A percentile compares a stretch with the other conserved stretches of the same genome.
Conservation (phyloP, 2,888 invertebrate species). For the Strigamia crassipes region DNA sequence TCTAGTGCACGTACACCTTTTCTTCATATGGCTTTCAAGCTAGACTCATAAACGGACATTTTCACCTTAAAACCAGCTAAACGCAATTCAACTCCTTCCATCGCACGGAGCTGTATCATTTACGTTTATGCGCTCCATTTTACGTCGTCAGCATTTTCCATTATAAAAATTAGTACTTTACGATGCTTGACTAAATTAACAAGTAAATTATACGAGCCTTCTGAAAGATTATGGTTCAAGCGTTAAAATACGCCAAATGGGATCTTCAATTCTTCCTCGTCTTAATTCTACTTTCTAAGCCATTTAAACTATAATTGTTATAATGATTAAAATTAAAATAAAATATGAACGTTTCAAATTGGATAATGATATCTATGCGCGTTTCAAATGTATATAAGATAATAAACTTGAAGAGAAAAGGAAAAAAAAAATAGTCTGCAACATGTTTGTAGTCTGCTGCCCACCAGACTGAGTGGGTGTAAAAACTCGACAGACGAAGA, state of each 20-base stretch:
- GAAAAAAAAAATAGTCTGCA: slow-evolving; percentile 23
- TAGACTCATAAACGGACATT: slow-evolving; percentile 19
- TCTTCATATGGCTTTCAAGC: not conserved
- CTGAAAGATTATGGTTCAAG: slow-evolving; percentile 16
- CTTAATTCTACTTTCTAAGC: too few relatives aligned
- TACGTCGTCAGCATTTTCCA: not conserved
- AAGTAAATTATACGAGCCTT: not conserved
- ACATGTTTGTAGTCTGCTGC: slow-evolving; percentile 33
- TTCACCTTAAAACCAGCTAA: slow-evolving; percentile 22
- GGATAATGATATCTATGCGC: too few relatives aligned
- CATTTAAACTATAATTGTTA: too few relatives aligned
- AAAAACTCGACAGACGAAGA: slow-evolving; percentile 42
- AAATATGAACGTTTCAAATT: too few relatives aligned
- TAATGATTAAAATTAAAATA: too few relatives aligned
- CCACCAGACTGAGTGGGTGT: slow-evolving; percentile 36
- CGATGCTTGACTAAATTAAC: slow-evolving; percentile 1
- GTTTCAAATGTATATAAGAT: not conserved
- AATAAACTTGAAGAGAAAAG: not conserved
- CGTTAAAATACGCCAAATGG: not conserved
- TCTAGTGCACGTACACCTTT: slow-evolving; percentile 36
- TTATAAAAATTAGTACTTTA: slow-evolving; percentile 35
- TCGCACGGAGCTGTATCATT: not conserved
- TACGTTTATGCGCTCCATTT: slow-evolving; percentile 27
- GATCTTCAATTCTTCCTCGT: too few relatives aligned
- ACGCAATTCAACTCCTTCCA: slow-evolving; percentile 37